These are phyloP conservation scores for Zele albiditarsus DNA, from an alignment of 2,888 invertebrate species.

Conservation along the genomic window DNA sequence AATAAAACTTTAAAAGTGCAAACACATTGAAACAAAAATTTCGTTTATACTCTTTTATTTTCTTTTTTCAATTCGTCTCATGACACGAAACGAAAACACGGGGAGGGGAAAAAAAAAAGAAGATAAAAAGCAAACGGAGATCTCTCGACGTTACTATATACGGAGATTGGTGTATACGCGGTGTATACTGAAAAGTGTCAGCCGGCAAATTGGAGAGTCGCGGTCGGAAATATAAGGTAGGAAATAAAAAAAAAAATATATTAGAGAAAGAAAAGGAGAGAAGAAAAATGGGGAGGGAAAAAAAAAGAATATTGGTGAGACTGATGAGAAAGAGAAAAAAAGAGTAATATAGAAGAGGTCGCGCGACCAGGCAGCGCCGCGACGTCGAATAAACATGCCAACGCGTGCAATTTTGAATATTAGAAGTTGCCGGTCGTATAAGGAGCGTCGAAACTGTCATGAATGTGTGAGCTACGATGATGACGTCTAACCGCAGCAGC, in stretches of 20 bases:
- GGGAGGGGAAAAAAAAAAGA: constrained; percentile 22
- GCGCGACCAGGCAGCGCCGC: constrained; percentile 63
- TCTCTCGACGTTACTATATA: constrained; percentile 26
- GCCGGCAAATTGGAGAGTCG: constrained; percentile 63
- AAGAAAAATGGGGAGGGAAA: constrained; percentile 20
- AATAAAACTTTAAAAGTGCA: neutral
- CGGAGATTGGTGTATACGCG: constrained; percentile 1
- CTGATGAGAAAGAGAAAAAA: constrained; percentile 8
- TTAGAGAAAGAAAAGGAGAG: no score
- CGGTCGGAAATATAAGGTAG: constrained; percentile 33
- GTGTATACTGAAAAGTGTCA: constrained; percentile 56
- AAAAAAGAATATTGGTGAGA: constrained; percentile 9
- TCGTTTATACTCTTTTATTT: constrained; percentile 36
- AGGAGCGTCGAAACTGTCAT: constrained; percentile 67
- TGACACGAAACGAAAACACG: neutral
- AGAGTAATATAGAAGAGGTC: constrained; percentile 44
- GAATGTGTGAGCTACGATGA: constrained; percentile 70
- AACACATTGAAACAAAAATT: neutral
- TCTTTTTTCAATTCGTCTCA: constrained; percentile 23
- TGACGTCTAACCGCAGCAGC: constrained; percentile 70
- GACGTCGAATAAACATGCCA: constrained; percentile 72
- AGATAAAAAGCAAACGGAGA: constrained; percentile 43
- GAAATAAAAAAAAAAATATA: constrained; percentile 4
- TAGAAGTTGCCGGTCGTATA: constrained; percentile 62
- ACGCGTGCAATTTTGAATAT: constrained; percentile 69